Base-by-base conservation (phyloP, 2,113 vertebrate genomes). In the Xenopus borealis region DNA sequence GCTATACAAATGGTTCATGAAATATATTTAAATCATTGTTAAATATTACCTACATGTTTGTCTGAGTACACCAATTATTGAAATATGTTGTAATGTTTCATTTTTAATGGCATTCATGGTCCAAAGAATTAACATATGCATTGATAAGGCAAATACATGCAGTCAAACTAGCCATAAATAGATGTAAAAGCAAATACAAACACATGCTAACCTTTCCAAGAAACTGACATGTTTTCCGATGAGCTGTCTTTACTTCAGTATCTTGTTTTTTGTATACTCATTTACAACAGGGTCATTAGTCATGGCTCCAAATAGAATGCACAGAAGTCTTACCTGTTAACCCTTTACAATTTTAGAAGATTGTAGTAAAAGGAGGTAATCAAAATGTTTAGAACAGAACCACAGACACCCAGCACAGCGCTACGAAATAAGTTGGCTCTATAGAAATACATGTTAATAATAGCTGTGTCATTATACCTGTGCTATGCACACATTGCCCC, bases 161-260 rank as follows among this genome's bases (percentile, higher is more conserved):
- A 80, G 78, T 80, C 40, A 70, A 79, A 66, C 66, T 86, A 85
- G 69, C 79, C 84, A 84, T 81, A 85, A 87, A 85, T 82, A 84
- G 78, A 61, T 44, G 78, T 69, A 75, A 16, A 83, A 27, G 55
- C 74, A 82, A 82, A 80, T 50, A 78, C 40, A 66, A 70, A 78
- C 16, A 62, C 45, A 70, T 77, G 74, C 1, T 79, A 19, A 67
- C 14, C 50, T 81, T 82, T 85, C 82, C 81, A 84, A 82, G 80
- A 83, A 84, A 84, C 65, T 75, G 3, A 72, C 79, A 70, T 12
- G 2, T 80, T 40, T 81, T 86, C 77, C 79, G 78, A 69, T 75
- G 81, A 82, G 27, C 58, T 80, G 68, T 75, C 68, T 44, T 7
- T 74, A 47, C 70, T 78, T 72, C 82, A 44, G 5, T 77, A 76